Evolutionary conservation across 2,113 vertebrate genomes (phyloP), one percentile per base, ranked within the genome.

Genomic region (Falcunculus frontatus): DNA sequence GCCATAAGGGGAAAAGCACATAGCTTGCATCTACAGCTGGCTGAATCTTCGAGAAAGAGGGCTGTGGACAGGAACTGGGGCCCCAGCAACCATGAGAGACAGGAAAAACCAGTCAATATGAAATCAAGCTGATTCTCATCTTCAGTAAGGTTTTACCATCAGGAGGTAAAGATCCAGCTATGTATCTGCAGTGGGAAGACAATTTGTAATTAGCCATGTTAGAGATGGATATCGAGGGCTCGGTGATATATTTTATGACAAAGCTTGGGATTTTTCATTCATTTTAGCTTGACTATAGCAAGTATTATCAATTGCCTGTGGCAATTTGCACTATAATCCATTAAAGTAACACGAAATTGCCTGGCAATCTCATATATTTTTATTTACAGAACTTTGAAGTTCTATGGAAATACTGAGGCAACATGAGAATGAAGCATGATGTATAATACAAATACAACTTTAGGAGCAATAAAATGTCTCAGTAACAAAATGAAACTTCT

Each of bases 381-480:
- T 33, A 78, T 47, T 90, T 87, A 52, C 8, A 74, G 20, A 78
- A 86, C 19, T 77, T 30, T n/a, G 15, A 19, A 35, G 35, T 42
- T 55, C 30, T 84, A n/a, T 9, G 75, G 23, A 93, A 93, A 93
- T 53, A 83, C n/a, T 35, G 42, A 90, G 20, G 25, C 33, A 90
- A 86, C 14, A 30, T 18, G 32, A 89, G 25, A 86, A 63, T 21
- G 20, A 7, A 35, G 30, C 21, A 11, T 42, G 91, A 62, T 46
- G 41, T 21, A 70, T 27, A 22, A 78, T 21, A 52, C 7, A 42
- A 85, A 73, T 49, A 85, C 0, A 64, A 92, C 81, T 77, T 42
- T 44, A 70, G 56, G 50, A 91, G 44, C 33, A 94, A 77, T 70
- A 80, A 84, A 83, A 89, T 50, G 17, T 63, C 90, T 93, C 60